phyloP scores from a whole-genome alignment of 1,140 invertebrate genomes.

The Sipha flava region DNA sequence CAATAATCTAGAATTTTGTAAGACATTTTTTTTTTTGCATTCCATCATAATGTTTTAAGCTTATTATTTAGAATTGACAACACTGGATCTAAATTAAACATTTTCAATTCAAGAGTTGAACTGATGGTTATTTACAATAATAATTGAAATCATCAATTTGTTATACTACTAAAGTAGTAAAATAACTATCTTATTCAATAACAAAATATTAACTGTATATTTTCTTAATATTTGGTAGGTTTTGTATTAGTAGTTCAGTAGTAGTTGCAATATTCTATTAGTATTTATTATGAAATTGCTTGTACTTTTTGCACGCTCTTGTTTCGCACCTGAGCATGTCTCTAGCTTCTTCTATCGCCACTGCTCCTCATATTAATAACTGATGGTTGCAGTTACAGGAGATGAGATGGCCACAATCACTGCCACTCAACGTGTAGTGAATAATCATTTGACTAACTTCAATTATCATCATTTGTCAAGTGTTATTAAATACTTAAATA shows the following conservation, averaged over 20 bases:
- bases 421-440: slow-evolving; percentile 6
- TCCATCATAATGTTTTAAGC: background rate
- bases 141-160: background rate
- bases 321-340: slow-evolving; percentile 28
- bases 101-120: background rate
- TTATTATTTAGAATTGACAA: background rate
- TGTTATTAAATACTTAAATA: slow-evolving; percentile 26
- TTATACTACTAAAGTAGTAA: background rate
- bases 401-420: slow-evolving; percentile 29
- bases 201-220: background rate
- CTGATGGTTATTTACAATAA: background rate
- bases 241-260: slow-evolving; percentile 1
- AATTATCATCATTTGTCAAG: slow-evolving; percentile 30
- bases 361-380: background rate
- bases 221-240: background rate
- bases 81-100: background rate
- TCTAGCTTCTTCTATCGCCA: background rate
- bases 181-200: background rate
- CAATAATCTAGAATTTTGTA: background rate
- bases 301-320: slow-evolving; percentile 25
- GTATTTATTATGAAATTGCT: slow-evolving; percentile 4
- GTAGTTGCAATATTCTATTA: background rate
- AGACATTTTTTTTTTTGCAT: background rate
- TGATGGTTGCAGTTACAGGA: slow-evolving; percentile 28
- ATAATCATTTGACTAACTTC: slow-evolving; percentile 27